Evolutionary conservation across 2,797 vertebrate species (phyloP), one percentile per base, ranked within the genome.

Genomic region (Acrossocheilus fasciatus): DNA sequence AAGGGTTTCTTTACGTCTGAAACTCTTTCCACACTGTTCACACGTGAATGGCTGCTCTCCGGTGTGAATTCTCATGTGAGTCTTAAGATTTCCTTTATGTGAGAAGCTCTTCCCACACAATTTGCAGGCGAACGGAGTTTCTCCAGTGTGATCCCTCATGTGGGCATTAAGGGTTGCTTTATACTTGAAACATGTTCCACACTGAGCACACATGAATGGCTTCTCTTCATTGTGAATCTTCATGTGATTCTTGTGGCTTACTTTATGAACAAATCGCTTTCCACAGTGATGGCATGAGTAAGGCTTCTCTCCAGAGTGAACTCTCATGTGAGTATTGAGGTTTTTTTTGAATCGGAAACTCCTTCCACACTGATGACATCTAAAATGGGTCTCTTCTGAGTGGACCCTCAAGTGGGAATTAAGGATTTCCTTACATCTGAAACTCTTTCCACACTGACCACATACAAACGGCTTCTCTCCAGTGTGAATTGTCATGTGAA

Each of bases 91-190:
- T 64, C 62, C 70, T 73, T n/a, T 73, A 73, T 73, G 62, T 1
- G 62, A 64, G 26, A 64, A 64, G 26, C 62, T 64, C 26, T 64
- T 64, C 4, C 26, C 26, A 26, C 62, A 73, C 41, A 45, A 6
- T 45, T 45, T 43, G 23, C 70, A 73, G 41, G 70, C 26, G 43
- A 47, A 73, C 0, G n/a, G n/a, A 26, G 45, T 73, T n/a, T 73
- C 70, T 26, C 70, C n/a, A 15, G 23, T 73, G 70, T 73, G 70
- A 73, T 45, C 14, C 26, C 43, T 73, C 23, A 73, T 47, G 23
- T 73, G 70, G 41, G 41, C 41, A 26, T 73, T 73, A 47, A 73
- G 70, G 41, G 62, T 64, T 14, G 62, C 70, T 73, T n/a, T 73
- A n/a, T 73, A 64, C 26, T 64, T 64, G 62, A 64, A 64, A 64